Conservation (phyloP, 2,888 invertebrate species). For the Apotomis turbidana region DNA sequence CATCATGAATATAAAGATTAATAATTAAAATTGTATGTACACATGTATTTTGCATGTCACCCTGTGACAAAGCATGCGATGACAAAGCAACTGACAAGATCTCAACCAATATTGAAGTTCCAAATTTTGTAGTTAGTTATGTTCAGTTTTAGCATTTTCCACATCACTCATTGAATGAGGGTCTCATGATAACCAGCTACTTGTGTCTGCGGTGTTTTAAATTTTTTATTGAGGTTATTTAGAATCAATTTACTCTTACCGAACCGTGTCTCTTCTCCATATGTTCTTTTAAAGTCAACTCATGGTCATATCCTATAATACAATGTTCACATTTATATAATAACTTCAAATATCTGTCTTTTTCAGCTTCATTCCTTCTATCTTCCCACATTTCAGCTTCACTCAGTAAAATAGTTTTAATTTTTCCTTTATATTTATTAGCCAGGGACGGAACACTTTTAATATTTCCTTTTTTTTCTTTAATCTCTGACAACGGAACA, state of each 20-base stretch:
- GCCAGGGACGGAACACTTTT: slow-evolving; percentile 35
- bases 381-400: slow-evolving; percentile 60
- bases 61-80: too few species aligned
- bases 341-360: slow-evolving; percentile 60
- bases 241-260: slow-evolving; percentile 49
- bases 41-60: too few species aligned
- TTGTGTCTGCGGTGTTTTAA: too few species aligned
- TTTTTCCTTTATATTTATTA: slow-evolving; percentile 60
- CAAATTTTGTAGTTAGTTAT: too few species aligned
- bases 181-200: too few species aligned
- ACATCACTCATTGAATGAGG: too few species aligned
- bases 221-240: too few species aligned
- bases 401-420: slow-evolving; percentile 55
- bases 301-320: slow-evolving; percentile 68
- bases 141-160: too few species aligned
- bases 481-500: slow-evolving; percentile 33
- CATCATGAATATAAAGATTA: too few species aligned
- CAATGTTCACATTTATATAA: slow-evolving; percentile 69
- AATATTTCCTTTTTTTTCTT: slow-evolving; percentile 20
- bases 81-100: too few species aligned
- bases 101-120: too few species aligned
- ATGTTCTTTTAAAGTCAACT: slow-evolving; percentile 61
- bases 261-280: slow-evolving; percentile 60
- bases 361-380: slow-evolving; percentile 55
- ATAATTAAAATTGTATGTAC: too few species aligned